A percentile compares a stretch with the other conserved stretches of the same genome.
These are phyloP conservation scores for Andrena trimmerana DNA, from an alignment of 2,888 invertebrate species.

Conservation along the genomic window DNA sequence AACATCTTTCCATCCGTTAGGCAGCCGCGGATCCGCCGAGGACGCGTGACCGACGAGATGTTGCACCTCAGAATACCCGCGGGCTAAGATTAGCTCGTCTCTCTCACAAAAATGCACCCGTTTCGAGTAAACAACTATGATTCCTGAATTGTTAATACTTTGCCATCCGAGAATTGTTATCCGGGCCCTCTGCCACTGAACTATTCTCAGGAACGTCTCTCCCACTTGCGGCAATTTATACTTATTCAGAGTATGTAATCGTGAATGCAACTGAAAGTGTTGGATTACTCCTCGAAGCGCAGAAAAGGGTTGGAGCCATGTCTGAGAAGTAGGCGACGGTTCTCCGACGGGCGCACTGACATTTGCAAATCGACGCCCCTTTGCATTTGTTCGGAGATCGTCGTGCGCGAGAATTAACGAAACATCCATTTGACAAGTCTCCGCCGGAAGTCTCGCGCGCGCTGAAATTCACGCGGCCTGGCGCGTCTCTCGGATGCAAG, in stretches of 20 bases:
- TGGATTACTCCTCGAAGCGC: neutral
- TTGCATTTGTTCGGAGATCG: slow-evolving; percentile 54
- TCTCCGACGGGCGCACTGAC: slow-evolving; percentile 18
- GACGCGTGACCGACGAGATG: slow-evolving; percentile 72
- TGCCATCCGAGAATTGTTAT: neutral
- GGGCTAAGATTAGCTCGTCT: slow-evolving; percentile 50
- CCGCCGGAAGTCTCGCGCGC: neutral
- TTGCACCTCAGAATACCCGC: slow-evolving; percentile 63
- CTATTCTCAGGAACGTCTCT: no score
- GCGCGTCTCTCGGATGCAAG: slow-evolving; percentile 31
- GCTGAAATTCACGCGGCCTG: slow-evolving; percentile 8
- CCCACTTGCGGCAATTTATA: no score
- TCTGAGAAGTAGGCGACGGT: slow-evolving; percentile 40
- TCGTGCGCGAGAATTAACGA: slow-evolving; percentile 43
- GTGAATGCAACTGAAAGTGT: no score
- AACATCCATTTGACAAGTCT: slow-evolving; percentile 28
- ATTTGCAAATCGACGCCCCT: slow-evolving; percentile 46
- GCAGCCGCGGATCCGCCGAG: slow-evolving; percentile 40
- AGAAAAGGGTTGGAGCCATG: neutral
- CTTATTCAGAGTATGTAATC: no score
- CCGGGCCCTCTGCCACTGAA: no score
- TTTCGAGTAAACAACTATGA: slow-evolving; percentile 20
- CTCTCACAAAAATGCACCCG: slow-evolving; percentile 1
- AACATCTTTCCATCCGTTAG: slow-evolving; percentile 66
- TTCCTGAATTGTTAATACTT: slow-evolving; percentile 4